phyloP scores from a whole-genome alignment of 2,888 invertebrate species.

The Balanococcus diminutus region DNA sequence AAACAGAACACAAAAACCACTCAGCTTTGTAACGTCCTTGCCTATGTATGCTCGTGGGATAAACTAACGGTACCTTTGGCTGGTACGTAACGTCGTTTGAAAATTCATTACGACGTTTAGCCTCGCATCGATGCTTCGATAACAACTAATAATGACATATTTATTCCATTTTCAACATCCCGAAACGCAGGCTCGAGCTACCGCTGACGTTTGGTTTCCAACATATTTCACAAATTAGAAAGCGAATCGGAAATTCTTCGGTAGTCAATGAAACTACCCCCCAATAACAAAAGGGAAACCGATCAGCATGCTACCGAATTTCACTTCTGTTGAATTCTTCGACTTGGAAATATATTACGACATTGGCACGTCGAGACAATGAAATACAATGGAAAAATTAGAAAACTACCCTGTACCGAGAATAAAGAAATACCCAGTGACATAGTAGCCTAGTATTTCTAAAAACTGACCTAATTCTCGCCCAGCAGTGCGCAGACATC shows the following conservation, averaged over 20 bases:
- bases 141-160: background rate
- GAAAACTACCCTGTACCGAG: background rate
- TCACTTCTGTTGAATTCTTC: background rate
- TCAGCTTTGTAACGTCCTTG: background rate
- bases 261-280: background rate
- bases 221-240: constrained; percentile 14
- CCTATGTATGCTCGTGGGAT: background rate
- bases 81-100: too few relatives aligned
- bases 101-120: background rate
- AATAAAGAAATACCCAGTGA: background rate
- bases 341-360: background rate
- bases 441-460: constrained; percentile 27
- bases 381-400: background rate
- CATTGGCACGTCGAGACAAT: background rate
- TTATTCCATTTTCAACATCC: background rate
- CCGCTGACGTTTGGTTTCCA: background rate
- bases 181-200: background rate
- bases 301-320: constrained; percentile 34
- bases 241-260: constrained; percentile 14
- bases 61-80: background rate
- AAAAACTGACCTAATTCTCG: constrained; percentile 7
- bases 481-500: background rate
- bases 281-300: background rate
- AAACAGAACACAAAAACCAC: constrained; percentile 12
- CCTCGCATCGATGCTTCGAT: background rate